Evolutionary conservation across 2,888 invertebrate genomes (phyloP).

Genomic region (Busseola fusca): DNA sequence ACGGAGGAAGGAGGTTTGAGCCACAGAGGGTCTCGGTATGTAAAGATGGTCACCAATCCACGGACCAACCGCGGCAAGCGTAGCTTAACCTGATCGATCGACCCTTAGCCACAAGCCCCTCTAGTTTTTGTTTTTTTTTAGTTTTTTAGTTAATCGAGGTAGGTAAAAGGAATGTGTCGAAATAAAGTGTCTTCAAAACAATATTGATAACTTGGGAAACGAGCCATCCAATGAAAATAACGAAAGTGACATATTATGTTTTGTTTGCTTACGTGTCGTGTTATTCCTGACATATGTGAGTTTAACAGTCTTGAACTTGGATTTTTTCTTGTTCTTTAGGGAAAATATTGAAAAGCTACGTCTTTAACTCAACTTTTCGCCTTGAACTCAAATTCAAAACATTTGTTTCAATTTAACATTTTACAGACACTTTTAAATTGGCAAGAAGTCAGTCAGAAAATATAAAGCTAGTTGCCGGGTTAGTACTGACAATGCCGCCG

Average conservation of each 20-base stretch:
- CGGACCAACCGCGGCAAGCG: no score
- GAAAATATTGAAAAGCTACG: background rate
- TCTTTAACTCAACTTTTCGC: background rate
- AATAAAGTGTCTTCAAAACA: background rate
- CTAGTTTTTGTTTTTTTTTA: no score
- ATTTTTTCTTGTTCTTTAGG: background rate
- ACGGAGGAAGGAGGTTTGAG: no score
- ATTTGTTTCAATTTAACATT: background rate
- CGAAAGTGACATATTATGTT: background rate
- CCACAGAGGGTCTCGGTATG: no score
- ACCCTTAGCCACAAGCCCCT: no score
- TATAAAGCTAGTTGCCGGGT: background rate
- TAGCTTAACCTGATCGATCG: no score
- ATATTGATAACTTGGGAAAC: background rate
- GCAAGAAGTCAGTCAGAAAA: background rate
- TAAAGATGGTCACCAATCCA: no score
- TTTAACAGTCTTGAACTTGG: background rate
- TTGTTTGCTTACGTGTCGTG: background rate
- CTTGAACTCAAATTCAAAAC: background rate
- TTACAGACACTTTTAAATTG: background rate
- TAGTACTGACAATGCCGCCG: no score
- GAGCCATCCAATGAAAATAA: background rate
- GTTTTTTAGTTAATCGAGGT: no score
- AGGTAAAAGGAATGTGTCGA: background rate
- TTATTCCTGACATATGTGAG: background rate